Evolutionary conservation across 1,140 invertebrate species (phyloP), one percentile per base, ranked within the genome.

Genomic region (Macrosteles quadrilineatus): DNA sequence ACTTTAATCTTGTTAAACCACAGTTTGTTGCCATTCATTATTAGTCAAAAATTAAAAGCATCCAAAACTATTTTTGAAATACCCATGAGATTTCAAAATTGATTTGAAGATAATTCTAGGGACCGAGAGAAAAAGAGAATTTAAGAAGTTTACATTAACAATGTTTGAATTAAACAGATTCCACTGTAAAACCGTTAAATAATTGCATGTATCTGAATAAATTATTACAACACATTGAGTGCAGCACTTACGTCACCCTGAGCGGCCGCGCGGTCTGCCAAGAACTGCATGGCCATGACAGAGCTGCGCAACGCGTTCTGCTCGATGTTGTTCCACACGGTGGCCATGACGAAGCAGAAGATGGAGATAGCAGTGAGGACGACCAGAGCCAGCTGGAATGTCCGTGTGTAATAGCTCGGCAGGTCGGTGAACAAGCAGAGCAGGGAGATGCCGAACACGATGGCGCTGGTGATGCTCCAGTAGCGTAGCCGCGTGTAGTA

Each of bases 401-500:
- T 67, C n/a, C 50, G 30, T 19, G 32, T 36, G 53, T 66, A 71
- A 14, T 17, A 31, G 9, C 19, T 40, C 21, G 63, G 63, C 6
- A 72, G 40, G 23, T 67, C 62, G 19, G 53, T 47, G 40, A 75
- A 72, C 14, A 65, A 32, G 14, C 66, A 50, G 14, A 73, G 47
- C 40, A 36, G n/a, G 4, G 65, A 6, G 14, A 66, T 6, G 9
- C 55, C 40, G 14, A 74, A 21, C 11, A 73, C 32, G 1, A 72
- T 55, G 2, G 67, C 36, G 43, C 23, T 27, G 11, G 69, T 68
- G 2, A 66, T 59, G 2, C 27, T 27, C 36, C 40, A 71, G 67
- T 75, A 76, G 47, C 55, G 68, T 11, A 55, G 36, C 36, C 69
- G 70, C 17, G 65, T 50, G 1, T 66, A 53, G n/a, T 47, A 36